Base-by-base conservation (phyloP, 2,797 vertebrate species). In the Toxotes lorentzi region DNA sequence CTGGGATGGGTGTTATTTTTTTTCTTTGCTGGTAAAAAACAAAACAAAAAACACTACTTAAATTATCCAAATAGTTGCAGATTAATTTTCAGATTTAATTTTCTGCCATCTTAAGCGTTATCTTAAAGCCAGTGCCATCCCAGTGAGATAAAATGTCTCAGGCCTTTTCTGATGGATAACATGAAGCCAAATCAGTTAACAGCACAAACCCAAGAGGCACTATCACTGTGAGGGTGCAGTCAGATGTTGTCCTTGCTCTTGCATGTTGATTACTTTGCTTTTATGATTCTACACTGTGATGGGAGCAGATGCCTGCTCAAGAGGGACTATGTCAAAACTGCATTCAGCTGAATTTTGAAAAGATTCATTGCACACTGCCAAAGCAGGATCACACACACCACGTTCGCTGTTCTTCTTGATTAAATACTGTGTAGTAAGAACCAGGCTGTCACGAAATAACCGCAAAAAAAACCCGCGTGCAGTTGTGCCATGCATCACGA, bases 401-500 rank as follows among this genome's bases (percentile, higher is more conserved):
- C 32, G 69, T 16, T 78, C 14, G 50, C 5, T 11, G 23, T 56
- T 66, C 50, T 61, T 61, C 19, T 71, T 65, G 19, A 59, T 58
- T 24, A 59, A 13, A 53, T 40, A 40, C 23, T 48, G 45, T 67
- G 62, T 59, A 35, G 70, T 5, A 45, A 47, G 73, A 27, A 47
- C 24, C 23, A 23, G 69, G 67, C 41, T 60, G 64, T 65, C n/a
- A 50, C 66, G 57, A 16, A 64, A 56, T 27, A 65, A 82, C 38
- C 41, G 75, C 47, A 70, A 69, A 59, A 60, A n/a, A n/a, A n/a
- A n/a, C n/a, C n/a, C n/a, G n/a, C n/a, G n/a, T n/a, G n/a, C 67
- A 63, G 47, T 69, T 85, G 43, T 77, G 21, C 51, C 57, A 51
- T 32, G 62, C 53, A 75, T 59, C 43, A 65, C 53, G 50, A 76